phyloP scores from a whole-genome alignment of 1,140 invertebrate species.

The Oncopodura yosiiana region DNA sequence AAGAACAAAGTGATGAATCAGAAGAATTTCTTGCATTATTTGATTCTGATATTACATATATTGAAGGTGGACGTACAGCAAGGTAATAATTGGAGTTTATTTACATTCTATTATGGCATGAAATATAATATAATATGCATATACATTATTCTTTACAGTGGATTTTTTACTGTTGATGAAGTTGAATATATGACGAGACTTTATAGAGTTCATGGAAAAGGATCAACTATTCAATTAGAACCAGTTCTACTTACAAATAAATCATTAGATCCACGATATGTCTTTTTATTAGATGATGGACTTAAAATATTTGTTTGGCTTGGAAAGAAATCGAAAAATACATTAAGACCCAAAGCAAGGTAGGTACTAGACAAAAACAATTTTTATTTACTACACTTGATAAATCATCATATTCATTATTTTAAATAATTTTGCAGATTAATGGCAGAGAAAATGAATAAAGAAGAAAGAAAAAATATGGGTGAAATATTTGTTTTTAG shows the following conservation, averaged over 20 bases:
- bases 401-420: slow-evolving; percentile 18
- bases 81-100: slow-evolving; percentile 99
- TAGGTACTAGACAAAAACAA: slow-evolving; percentile 25
- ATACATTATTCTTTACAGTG: neutral
- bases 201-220: slow-evolving; percentile 81
- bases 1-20: slow-evolving; percentile 93
- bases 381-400: neutral
- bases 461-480: slow-evolving; percentile 93
- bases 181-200: slow-evolving; percentile 70
- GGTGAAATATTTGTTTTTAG: slow-evolving; percentile 78
- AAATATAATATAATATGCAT: slow-evolving; percentile 23
- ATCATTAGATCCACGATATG: slow-evolving; percentile 79
- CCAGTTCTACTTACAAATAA: slow-evolving; percentile 60
- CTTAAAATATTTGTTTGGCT: slow-evolving; percentile 84
- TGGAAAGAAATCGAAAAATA: slow-evolving; percentile 83
- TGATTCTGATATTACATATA: slow-evolving; percentile 84
- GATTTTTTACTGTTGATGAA: slow-evolving; percentile 19
- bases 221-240: slow-evolving; percentile 82
- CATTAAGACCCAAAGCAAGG: slow-evolving; percentile 83
- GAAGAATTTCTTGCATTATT: slow-evolving; percentile 92
- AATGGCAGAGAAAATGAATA: slow-evolving; percentile 97
- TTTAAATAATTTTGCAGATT: slow-evolving; percentile 48
- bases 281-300: slow-evolving; percentile 85
- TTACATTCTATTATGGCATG: slow-evolving; percentile 86
- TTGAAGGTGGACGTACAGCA: slow-evolving; percentile 89